Conservation (phyloP, 1,140 invertebrate species). For the Diabrotica virgifera region DNA sequence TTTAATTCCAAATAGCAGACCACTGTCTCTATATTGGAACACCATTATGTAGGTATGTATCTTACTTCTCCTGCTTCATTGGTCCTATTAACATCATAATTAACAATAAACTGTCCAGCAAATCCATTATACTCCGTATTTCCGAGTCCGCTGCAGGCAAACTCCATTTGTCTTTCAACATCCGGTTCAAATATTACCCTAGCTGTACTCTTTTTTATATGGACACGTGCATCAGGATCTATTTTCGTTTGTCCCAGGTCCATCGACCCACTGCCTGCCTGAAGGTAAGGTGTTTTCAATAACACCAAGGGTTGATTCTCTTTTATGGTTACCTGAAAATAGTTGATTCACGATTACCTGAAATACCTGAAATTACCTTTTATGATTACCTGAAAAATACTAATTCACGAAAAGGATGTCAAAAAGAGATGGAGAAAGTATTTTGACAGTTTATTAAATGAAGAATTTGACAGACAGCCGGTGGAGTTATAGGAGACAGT, state of each 20-base stretch:
- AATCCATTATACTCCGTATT: conserved; percentile 49
- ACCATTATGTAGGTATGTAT: no score
- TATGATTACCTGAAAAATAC: no score
- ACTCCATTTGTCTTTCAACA: conserved; percentile 50
- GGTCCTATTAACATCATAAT: conserved; percentile 60
- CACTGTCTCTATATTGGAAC: no score
- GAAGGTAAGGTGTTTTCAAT: conserved; percentile 56
- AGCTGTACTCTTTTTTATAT: conserved; percentile 23
- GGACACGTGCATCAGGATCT: conserved; percentile 33
- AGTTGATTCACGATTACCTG: not conserved
- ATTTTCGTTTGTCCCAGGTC: conserved; percentile 26
- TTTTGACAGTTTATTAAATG: no score
- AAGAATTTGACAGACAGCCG: no score
- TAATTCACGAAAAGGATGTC: no score
- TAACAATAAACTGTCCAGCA: conserved; percentile 61
- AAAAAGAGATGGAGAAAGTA: no score
- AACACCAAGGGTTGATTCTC: conserved; percentile 55
- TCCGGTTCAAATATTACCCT: conserved; percentile 50
- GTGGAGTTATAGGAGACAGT: no score
- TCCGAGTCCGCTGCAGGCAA: conserved; percentile 33
- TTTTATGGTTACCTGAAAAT: conserved; percentile 51
- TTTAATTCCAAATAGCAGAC: no score
- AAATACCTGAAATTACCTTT: no score
- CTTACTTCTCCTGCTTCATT: conserved; percentile 53
- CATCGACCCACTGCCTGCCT: conserved; percentile 46